These are phyloP conservation scores for Camelus bactrianus DNA, from an alignment of 2,113 vertebrate species.

Conservation along the genomic window DNA sequence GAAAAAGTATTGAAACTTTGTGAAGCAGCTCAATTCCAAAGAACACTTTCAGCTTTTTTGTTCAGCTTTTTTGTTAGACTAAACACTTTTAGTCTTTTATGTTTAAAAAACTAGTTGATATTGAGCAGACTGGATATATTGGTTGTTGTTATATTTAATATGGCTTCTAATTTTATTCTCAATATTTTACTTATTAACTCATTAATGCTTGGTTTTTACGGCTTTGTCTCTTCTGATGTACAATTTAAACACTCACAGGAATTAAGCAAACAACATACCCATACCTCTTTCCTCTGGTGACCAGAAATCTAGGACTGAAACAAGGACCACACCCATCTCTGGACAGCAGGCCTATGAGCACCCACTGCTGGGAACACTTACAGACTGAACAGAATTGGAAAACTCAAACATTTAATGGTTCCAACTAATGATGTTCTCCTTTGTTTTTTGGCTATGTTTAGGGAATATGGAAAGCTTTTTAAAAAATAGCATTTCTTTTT, in stretches of 20 bases:
- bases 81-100: neutral
- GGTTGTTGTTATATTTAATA: neutral
- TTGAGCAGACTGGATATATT: neutral
- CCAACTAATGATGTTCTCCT: conserved; percentile 70
- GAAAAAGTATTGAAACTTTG: neutral
- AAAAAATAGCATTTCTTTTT: conserved; percentile 18
- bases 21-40: neutral
- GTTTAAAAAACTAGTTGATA: neutral
- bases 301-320: neutral
- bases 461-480: conserved; percentile 44
- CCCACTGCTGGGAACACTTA: conserved; percentile 59
- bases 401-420: conserved; percentile 48
- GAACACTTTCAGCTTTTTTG: neutral
- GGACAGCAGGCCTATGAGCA: conserved; percentile 9
- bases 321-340: neutral
- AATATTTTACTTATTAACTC: conserved; percentile 9
- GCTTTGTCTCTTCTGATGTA: conserved; percentile 2
- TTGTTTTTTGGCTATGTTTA: conserved; percentile 74
- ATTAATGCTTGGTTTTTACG: neutral
- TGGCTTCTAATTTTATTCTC: conserved; percentile 46
- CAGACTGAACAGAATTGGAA: conserved; percentile 68
- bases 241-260: neutral
- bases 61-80: neutral
- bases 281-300: neutral
- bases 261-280: neutral